Evolutionary conservation across 2,113 vertebrate species (phyloP).

Genomic region (Willisornis vidua): DNA sequence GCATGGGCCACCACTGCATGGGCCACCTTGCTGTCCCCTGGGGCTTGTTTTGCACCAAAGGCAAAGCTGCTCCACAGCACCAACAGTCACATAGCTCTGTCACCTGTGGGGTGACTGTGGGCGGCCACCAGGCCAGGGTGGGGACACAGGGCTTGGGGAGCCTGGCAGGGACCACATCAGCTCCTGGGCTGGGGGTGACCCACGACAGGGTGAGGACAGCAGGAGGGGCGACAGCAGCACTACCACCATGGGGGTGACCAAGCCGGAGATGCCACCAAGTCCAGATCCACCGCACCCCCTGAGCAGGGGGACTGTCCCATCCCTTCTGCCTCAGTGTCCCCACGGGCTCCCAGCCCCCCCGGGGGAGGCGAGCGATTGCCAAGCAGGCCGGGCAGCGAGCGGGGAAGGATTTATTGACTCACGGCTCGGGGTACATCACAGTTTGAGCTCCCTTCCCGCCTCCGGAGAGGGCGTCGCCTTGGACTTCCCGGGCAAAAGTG

Average conservation of each 20-base stretch:
- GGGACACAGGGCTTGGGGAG: background rate
- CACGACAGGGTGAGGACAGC: background rate
- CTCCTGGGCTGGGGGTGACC: background rate
- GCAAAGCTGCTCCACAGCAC: background rate
- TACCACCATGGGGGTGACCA: accelerated
- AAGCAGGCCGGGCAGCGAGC: conserved; percentile 32
- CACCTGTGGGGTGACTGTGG: background rate
- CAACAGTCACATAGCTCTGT: accelerated
- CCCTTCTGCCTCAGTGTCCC: conserved; percentile 2
- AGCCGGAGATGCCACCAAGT: background rate
- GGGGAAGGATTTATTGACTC: conserved; percentile 70
- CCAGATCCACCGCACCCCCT: accelerated
- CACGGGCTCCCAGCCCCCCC: background rate
- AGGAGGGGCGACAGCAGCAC: accelerated
- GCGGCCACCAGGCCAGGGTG: background rate
- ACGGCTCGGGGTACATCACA: conserved; percentile 66
- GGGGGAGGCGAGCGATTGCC: background rate
- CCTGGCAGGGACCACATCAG: background rate
- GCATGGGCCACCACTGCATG: accelerated
- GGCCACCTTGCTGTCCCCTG: background rate
- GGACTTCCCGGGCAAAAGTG: conserved; percentile 75
- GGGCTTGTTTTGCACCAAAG: background rate
- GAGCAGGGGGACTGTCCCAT: background rate
- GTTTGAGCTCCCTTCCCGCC: conserved; percentile 54
- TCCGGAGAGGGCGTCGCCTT: conserved; percentile 37